These are phyloP conservation scores for Heptascelio sp. DNA, from an alignment of 2,888 invertebrate genomes.

Conservation along the genomic window DNA sequence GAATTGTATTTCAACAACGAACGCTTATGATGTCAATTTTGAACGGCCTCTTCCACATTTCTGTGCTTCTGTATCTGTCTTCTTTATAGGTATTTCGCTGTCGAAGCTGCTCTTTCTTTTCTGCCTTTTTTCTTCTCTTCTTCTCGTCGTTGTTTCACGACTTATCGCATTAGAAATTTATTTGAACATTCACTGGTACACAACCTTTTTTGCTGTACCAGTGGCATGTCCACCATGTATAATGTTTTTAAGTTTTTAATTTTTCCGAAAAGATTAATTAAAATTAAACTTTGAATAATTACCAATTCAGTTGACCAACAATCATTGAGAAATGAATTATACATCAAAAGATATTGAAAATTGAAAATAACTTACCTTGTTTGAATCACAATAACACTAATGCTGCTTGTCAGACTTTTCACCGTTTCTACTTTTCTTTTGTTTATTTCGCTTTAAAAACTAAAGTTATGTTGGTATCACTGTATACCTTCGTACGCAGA, in stretches of 20 bases:
- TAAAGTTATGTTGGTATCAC: neutral
- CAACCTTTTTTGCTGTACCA: no score
- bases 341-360: neutral
- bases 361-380: neutral
- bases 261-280: no score
- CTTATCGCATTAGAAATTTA: no score
- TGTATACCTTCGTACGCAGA: neutral
- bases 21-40: neutral
- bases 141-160: neutral
- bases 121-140: neutral
- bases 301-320: neutral
- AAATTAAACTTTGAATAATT: no score
- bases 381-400: neutral
- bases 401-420: neutral
- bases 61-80: neutral
- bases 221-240: no score
- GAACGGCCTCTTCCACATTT: neutral
- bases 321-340: neutral
- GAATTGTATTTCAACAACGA: neutral
- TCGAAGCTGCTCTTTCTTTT: neutral
- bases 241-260: no score
- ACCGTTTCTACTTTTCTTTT: no score
- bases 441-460: neutral
- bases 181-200: no score
- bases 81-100: neutral